These are phyloP conservation scores for Papilio protenor DNA, from an alignment of 2,888 invertebrate species.

Conservation along the genomic window DNA sequence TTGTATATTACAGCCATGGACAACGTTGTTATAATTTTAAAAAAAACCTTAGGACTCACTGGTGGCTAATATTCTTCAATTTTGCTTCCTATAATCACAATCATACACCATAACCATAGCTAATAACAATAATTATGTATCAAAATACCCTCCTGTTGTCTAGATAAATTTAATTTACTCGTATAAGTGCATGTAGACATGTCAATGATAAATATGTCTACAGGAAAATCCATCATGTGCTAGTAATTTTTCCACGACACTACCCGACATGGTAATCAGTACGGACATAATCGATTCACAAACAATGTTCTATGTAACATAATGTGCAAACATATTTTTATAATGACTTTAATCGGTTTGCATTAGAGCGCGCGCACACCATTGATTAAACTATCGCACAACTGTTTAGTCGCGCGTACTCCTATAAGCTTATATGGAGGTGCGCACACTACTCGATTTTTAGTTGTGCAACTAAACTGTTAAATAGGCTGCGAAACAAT, in stretches of 20 bases:
- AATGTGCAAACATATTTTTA: conserved; percentile 9
- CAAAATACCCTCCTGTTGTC: background rate
- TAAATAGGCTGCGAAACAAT: too few species aligned
- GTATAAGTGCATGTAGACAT: conserved; percentile 2
- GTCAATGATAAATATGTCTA: conserved; percentile 2
- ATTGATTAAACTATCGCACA: too few species aligned
- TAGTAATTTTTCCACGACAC: conserved; percentile 38
- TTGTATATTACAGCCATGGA: too few species aligned
- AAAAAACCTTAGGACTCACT: too few species aligned
- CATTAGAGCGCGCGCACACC: background rate
- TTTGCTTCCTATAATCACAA: background rate
- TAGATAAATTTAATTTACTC: conserved; percentile 11
- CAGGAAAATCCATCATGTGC: conserved; percentile 30
- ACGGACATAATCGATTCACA: conserved; percentile 21
- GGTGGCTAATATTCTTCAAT: too few species aligned
- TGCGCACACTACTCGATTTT: too few species aligned
- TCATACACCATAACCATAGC: background rate
- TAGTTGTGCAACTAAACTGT: too few species aligned
- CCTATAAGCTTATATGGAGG: too few species aligned
- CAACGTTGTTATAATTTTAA: too few species aligned
- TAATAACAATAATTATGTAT: conserved; percentile 8
- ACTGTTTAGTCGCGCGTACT: too few species aligned
- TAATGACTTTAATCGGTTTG: background rate
- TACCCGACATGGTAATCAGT: conserved; percentile 22
- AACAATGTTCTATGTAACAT: conserved; percentile 21